Evolutionary conservation across 2,888 invertebrate genomes (phyloP).

Genomic region (Enchytraeus crypticus): DNA sequence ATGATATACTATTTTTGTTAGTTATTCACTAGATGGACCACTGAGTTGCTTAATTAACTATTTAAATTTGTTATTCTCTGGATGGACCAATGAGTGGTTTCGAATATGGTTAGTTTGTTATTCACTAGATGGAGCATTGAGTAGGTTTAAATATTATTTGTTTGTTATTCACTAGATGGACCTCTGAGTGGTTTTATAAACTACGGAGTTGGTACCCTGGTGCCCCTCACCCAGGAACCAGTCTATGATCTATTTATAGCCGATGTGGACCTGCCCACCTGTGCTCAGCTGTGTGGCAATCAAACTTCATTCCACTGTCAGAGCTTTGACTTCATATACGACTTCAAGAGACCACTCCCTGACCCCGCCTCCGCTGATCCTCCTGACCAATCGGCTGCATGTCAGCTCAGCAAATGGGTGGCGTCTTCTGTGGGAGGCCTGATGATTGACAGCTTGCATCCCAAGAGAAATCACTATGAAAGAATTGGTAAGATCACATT

Average conservation of each 20-base stretch:
- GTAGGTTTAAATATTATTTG: too few species aligned
- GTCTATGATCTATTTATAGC: conserved; percentile 37
- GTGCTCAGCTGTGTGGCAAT: conserved; percentile 40
- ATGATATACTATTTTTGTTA: too few species aligned
- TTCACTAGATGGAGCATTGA: too few species aligned
- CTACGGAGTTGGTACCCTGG: conserved; percentile 38
- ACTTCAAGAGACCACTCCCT: neutral
- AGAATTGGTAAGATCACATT: conserved; percentile 33
- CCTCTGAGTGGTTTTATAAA: conserved; percentile 38
- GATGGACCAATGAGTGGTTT: too few species aligned
- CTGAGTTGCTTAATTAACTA: too few species aligned
- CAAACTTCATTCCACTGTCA: conserved; percentile 36
- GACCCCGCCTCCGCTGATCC: neutral
- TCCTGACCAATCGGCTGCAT: conserved; percentile 29
- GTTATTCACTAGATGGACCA: too few species aligned
- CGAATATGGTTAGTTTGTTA: too few species aligned
- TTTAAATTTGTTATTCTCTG: too few species aligned
- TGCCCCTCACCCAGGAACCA: conserved; percentile 34
- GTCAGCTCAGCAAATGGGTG: conserved; percentile 40
- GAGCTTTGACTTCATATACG: conserved; percentile 41
- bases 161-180: conserved; percentile 31
- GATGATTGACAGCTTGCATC: conserved; percentile 30
- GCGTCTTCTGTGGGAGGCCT: conserved; percentile 39
- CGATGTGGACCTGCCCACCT: conserved; percentile 38
- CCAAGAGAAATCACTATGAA: conserved; percentile 39